phyloP scores from a whole-genome alignment of 2,888 invertebrate genomes.

The Corythucha ciliata region DNA sequence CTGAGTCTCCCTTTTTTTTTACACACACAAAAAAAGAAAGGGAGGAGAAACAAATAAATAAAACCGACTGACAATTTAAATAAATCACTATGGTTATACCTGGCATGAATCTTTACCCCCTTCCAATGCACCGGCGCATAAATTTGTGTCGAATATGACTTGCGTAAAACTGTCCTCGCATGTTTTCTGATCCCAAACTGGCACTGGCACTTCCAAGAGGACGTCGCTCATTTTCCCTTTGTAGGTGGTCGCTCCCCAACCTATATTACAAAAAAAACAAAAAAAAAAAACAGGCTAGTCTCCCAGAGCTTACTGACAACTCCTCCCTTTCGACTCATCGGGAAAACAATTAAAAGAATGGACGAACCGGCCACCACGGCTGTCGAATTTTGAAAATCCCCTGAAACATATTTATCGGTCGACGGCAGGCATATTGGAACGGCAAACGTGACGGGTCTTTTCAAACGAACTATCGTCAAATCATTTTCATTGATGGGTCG shows the following conservation, averaged over 20 bases:
- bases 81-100: constrained; percentile 49
- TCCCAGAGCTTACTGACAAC: too few species aligned
- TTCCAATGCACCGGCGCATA: constrained; percentile 66
- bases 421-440: constrained; percentile 69
- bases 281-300: not conserved
- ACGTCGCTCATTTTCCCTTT: too few species aligned
- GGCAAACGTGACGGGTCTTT: constrained; percentile 57
- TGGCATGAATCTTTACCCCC: constrained; percentile 79
- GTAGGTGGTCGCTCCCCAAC: not conserved
- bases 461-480: constrained; percentile 61
- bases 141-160: constrained; percentile 53
- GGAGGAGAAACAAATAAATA: constrained; percentile 6
- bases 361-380: constrained; percentile 38
- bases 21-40: too few species aligned
- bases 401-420: constrained; percentile 44
- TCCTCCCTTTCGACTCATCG: too few species aligned
- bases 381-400: too few species aligned
- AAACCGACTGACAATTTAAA: too few species aligned
- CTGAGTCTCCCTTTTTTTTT: constrained; percentile 76
- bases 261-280: constrained; percentile 8
- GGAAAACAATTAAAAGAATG: too few species aligned
- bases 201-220: constrained; percentile 68
- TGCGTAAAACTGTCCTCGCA: constrained; percentile 56
- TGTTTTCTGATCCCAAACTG: constrained; percentile 61
- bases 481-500: constrained; percentile 61